Conservation (phyloP, 2,888 invertebrate species). For the Eucera pruinosa region DNA sequence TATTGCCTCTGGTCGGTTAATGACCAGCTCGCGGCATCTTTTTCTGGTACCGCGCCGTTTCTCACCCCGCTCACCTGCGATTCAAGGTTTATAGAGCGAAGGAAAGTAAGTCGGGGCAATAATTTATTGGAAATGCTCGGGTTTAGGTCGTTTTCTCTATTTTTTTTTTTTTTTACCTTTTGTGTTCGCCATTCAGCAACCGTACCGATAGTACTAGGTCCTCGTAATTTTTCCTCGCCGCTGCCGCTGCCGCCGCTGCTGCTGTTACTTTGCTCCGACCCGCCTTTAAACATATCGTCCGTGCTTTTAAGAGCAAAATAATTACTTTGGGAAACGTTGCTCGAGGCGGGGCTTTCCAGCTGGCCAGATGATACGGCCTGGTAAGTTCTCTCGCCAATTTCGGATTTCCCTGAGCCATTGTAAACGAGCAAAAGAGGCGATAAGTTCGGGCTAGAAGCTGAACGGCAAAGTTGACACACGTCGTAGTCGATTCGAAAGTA, state of each 20-base stretch:
- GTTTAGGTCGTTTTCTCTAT: not conserved
- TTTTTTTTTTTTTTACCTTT: conserved; percentile 55
- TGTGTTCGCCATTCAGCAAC: conserved; percentile 61
- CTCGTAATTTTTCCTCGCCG: conserved; percentile 58
- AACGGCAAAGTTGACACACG: conserved; percentile 4
- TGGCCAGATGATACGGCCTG: conserved; percentile 14
- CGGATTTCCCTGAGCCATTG: conserved; percentile 4
- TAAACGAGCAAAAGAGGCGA: conserved; percentile 24
- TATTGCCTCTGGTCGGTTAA: conserved; percentile 26
- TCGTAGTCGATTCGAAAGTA: too few species aligned
- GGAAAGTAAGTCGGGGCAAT: conserved; percentile 44
- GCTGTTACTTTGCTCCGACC: conserved; percentile 72
- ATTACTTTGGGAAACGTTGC: conserved; percentile 65
- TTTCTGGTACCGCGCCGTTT: conserved; percentile 1
- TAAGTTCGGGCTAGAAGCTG: conserved; percentile 43
- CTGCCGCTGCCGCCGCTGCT: conserved; percentile 69
- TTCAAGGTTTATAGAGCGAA: conserved; percentile 53
- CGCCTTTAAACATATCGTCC: conserved; percentile 77
- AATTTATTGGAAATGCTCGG: conserved; percentile 53
- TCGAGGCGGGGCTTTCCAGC: not conserved
- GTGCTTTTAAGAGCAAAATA: conserved; percentile 75
- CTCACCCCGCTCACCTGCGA: conserved; percentile 46
- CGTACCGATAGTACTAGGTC: conserved; percentile 21
- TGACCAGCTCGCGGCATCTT: conserved; percentile 19
- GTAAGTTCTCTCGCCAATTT: conserved; percentile 2